Base-by-base conservation (phyloP, 2,888 invertebrate genomes). In the Coecobrya sp. region DNA sequence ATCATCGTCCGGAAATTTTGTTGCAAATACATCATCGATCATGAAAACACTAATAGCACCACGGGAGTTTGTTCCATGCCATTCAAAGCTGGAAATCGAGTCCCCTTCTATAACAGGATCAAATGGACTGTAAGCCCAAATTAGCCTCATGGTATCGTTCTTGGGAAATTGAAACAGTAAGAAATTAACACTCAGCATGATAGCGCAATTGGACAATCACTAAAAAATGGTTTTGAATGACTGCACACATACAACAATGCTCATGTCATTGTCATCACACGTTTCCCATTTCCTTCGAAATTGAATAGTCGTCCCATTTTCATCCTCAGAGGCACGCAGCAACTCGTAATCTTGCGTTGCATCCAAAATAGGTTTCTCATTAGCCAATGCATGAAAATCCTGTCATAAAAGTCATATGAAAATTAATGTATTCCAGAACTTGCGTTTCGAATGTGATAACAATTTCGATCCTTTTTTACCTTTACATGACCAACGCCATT, bases 141-240 rank as follows among this genome's bases (percentile, higher is more conserved):
- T 97, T 0, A 98, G 97, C 95, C 98, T 97, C 13, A 97, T 97
- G 4, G 98, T 98, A 95, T 98, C 98, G 85, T 93, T 93, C 94
- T 94, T 16, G 10, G 49, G 49, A 49, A 49, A 49, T 49, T 13
- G 10, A 49, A 49, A 1, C 22, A n/a, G n/a, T n/a, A 22, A 62
- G n/a, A 59, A 59, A 59, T 22, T 49, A 49, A 7, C 1, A 19
- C 3, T 27, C 22, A 5, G 5, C 36, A 25, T 76, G 25, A 59
- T 73, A 13, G 11, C n/a, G 5, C 11, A 19, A 59, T 68, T 68
- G 13, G 1, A n/a, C 55, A 84, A 2, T 3, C 5, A 16, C 2
- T 59, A 7, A 36, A 65, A 42, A 45, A 19, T 65, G 25, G 87
- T n/a, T n/a, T n/a, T n/a, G n/a, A n/a, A n/a, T n/a, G n/a, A n/a